Conservation (phyloP, 2,888 invertebrate species). For the Isoperla grammatica region DNA sequence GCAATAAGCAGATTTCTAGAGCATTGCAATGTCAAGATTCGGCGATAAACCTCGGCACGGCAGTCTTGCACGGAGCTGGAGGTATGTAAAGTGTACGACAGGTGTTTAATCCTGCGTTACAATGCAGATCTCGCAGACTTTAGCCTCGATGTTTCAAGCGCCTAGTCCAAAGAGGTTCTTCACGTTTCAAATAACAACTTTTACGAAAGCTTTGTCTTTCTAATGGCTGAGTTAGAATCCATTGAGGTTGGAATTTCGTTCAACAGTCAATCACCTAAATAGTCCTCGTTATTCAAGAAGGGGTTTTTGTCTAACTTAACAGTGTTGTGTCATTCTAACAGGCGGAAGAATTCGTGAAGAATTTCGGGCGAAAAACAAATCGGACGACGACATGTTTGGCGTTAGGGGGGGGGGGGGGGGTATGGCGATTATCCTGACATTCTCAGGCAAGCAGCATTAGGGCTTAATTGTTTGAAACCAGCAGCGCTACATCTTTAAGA, state of each 20-base stretch:
- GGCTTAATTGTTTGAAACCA: no score
- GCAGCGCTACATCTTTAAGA: no score
- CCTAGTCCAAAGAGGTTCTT: conserved; percentile 2
- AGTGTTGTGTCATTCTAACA: no score
- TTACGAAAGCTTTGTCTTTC: conserved; percentile 7
- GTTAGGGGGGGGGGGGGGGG: no score
- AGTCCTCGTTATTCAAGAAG: background rate
- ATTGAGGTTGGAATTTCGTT: conserved; percentile 10
- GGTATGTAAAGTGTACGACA: conserved; percentile 5
- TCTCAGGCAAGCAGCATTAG: no score
- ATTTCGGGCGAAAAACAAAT: no score
- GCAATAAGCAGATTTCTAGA: conserved; percentile 27
- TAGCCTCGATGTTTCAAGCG: background rate
- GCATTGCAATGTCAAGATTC: conserved; percentile 19
- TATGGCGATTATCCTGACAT: no score
- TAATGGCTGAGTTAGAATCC: background rate
- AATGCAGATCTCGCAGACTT: background rate
- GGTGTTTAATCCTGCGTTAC: conserved; percentile 10
- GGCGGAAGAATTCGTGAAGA: no score
- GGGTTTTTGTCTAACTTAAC: no score
- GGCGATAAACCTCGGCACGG: conserved; percentile 10
- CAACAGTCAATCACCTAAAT: conserved; percentile 8
- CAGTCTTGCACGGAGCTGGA: background rate
- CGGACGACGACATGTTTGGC: no score
- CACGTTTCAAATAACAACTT: conserved; percentile 6